These are phyloP conservation scores for Oscheius sp. DNA, from an alignment of 2,888 invertebrate genomes.

Conservation along the genomic window DNA sequence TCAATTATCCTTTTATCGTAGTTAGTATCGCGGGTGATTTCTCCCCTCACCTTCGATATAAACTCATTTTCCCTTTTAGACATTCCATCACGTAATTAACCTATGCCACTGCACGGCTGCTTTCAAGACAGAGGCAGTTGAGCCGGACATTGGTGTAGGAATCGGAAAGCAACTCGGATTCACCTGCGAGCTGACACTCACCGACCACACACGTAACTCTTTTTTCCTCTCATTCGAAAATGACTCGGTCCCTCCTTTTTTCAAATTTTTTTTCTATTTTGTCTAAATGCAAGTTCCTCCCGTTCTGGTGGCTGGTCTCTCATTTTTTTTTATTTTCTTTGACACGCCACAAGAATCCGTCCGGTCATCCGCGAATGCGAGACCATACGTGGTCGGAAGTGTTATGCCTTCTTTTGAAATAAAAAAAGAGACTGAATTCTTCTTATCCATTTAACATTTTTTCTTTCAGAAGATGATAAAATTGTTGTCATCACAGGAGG, in stretches of 20 bases:
- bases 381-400: conserved; percentile 22
- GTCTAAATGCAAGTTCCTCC: not conserved
- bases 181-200: conserved; percentile 15
- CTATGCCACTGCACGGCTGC: conserved; percentile 14
- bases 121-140: conserved; percentile 20
- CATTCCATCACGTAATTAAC: conserved; percentile 24
- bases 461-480: conserved; percentile 25
- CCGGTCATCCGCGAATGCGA: conserved; percentile 28
- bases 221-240: conserved; percentile 26
- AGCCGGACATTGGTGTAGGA: conserved; percentile 18
- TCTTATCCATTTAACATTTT: not conserved
- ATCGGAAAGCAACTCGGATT: not conserved
- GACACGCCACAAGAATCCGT: conserved; percentile 17
- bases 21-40: not conserved
- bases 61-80: conserved; percentile 3
- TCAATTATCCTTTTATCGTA: not conserved
- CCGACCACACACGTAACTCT: conserved; percentile 26
- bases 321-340: too few species aligned
- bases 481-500: conserved; percentile 18
- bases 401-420: too few species aligned
- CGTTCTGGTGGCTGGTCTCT: not conserved
- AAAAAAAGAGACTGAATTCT: not conserved
- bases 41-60: not conserved
- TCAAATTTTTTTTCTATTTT: not conserved
- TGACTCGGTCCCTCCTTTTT: conserved; percentile 1